Evolutionary conservation across 2,888 invertebrate species (phyloP).

Genomic region (Bombylius major): DNA sequence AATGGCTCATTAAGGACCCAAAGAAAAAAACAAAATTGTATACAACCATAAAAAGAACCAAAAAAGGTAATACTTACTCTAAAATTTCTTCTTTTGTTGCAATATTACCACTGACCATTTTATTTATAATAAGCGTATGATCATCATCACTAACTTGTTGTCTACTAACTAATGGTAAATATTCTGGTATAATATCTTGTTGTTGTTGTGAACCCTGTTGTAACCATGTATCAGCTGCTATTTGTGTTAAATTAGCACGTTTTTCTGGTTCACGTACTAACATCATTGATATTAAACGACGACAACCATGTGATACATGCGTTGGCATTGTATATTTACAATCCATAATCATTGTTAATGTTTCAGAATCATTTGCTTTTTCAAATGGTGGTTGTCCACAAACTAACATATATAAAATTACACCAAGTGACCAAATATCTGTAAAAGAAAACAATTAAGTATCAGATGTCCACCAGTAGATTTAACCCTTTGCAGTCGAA

Average conservation of each 20-base stretch:
- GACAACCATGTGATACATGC: conserved; percentile 76
- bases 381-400: conserved; percentile 97
- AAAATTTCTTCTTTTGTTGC: conserved; percentile 88
- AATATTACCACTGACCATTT: conserved; percentile 92
- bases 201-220: conserved; percentile 42
- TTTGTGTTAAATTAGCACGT: conserved; percentile 76
- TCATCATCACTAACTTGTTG: conserved; percentile 87
- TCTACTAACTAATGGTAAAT: conserved; percentile 72
- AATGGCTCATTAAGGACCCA: not conserved
- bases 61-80: conserved; percentile 54
- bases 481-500: too few species aligned
- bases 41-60: too few species aligned
- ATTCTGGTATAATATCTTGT: conserved; percentile 47
- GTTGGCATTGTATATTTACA: conserved; percentile 90
- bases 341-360: conserved; percentile 98
- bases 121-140: conserved; percentile 80
- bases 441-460: conserved; percentile 19
- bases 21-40: not conserved
- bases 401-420: conserved; percentile 96
- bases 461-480: not conserved
- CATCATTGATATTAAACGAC: conserved; percentile 85
- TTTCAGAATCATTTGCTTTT: conserved; percentile 99
- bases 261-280: conserved; percentile 85
- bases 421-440: conserved; percentile 98
- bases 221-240: conserved; percentile 77